phyloP scores from a whole-genome alignment of 37 sponge, comb jelly and placozoan species.

The Chondrosia reniformis region DNA sequence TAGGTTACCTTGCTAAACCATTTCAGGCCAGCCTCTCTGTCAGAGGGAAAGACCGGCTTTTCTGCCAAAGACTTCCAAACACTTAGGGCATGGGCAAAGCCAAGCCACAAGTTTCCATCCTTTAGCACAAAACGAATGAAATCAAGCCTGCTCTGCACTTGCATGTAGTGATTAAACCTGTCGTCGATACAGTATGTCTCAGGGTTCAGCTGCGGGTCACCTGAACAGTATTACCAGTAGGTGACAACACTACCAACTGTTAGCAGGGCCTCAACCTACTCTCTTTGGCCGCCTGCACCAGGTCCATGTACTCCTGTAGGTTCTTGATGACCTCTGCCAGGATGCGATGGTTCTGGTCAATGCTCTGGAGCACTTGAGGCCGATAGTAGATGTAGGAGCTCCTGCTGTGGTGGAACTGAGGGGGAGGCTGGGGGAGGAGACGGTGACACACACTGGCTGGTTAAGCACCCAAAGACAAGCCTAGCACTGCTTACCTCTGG shows the following conservation, averaged over 20 bases:
- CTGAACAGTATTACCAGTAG: not conserved
- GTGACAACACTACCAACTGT: not conserved
- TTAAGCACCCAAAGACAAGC: not conserved
- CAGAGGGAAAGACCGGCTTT: conserved; percentile 61
- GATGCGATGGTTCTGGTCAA: conserved; percentile 78
- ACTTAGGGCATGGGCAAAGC: conserved; percentile 65
- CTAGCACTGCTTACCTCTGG: conserved; percentile 53
- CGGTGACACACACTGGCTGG: not conserved
- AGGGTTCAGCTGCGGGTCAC: conserved; percentile 23
- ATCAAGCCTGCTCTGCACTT: conserved; percentile 65
- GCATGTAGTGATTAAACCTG: conserved; percentile 53
- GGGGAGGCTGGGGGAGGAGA: conserved; percentile 5
- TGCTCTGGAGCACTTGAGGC: conserved; percentile 74
- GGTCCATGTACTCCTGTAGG: conserved; percentile 64
- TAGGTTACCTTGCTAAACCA: conserved; percentile 85
- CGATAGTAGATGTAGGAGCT: conserved; percentile 77
- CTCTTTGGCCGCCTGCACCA: conserved; percentile 28
- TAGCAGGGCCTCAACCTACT: conserved; percentile 27
- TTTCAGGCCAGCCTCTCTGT: conserved; percentile 80
- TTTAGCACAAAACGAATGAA: conserved; percentile 80
- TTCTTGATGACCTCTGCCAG: conserved; percentile 69
- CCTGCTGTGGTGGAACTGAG: conserved; percentile 45
- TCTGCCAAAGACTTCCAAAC: conserved; percentile 82
- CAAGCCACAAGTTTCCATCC: conserved; percentile 86
- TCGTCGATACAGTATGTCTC: conserved; percentile 63